These are phyloP conservation scores for Stichodactyla mertensii DNA, from an alignment of 64 coral and sea anemone species.

Conservation along the genomic window DNA sequence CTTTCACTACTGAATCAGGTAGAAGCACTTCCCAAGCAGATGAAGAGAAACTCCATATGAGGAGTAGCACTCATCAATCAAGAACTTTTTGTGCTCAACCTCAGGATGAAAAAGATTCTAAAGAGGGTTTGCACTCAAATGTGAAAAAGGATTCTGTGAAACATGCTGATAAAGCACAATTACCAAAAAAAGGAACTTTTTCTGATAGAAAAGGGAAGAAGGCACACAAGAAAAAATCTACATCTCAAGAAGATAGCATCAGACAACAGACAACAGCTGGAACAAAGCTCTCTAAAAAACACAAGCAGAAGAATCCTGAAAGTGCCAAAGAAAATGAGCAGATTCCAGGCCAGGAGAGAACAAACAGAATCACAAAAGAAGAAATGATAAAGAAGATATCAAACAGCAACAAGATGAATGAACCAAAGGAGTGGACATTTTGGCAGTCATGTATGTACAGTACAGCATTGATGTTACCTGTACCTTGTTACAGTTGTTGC, in stretches of 20 bases:
- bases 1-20: neutral
- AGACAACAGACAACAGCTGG: neutral
- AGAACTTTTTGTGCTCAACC: neutral
- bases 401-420: neutral
- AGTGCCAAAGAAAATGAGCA: neutral
- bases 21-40: neutral
- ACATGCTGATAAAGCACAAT: neutral
- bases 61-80: neutral
- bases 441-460: neutral
- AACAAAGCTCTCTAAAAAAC: neutral
- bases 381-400: constrained; percentile 16
- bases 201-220: neutral
- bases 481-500: neutral
- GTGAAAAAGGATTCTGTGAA: neutral
- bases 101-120: constrained; percentile 3
- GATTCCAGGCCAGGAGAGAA: neutral
- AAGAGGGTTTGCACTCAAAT: neutral
- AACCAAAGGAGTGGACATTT: neutral
- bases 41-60: neutral
- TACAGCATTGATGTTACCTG: neutral
- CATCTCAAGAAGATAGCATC: neutral
- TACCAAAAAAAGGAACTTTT: neutral
- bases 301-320: neutral
- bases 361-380: neutral
- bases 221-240: neutral